Conservation (phyloP, 2,113 vertebrate genomes). For the Tricholaema leucomelas region DNA sequence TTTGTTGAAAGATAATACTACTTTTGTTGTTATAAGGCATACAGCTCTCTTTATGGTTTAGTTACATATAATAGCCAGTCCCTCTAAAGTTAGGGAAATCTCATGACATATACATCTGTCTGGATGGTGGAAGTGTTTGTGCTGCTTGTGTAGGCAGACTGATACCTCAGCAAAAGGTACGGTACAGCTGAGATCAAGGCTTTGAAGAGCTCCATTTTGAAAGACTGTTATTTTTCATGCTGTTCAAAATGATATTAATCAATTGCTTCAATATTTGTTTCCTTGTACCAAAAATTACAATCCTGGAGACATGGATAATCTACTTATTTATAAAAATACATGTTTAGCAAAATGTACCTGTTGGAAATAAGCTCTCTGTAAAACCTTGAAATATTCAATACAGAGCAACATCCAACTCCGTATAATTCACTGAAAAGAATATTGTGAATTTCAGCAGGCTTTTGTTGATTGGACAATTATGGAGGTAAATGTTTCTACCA, state of each 20-base stretch:
- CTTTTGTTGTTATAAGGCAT: neutral
- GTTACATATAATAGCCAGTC: neutral
- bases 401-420: neutral
- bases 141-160: neutral
- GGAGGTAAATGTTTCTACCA: neutral
- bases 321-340: neutral
- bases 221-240: neutral
- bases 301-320: neutral
- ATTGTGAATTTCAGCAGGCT: neutral
- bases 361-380: constrained; percentile 7
- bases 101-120: neutral
- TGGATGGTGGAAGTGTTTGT: neutral
- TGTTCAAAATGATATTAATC: constrained; percentile 22
- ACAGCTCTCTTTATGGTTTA: neutral
- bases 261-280: neutral
- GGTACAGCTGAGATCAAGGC: neutral
- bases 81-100: neutral
- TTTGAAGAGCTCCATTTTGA: neutral
- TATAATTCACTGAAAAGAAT: neutral
- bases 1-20: neutral
- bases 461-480: neutral
- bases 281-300: neutral
- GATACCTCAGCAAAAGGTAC: neutral
- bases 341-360: neutral
- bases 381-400: neutral